A percentile compares a stretch with the other conserved stretches of the same genome.
These are phyloP conservation scores for Eledona agricola DNA, from an alignment of 2,888 invertebrate species.

Conservation along the genomic window DNA sequence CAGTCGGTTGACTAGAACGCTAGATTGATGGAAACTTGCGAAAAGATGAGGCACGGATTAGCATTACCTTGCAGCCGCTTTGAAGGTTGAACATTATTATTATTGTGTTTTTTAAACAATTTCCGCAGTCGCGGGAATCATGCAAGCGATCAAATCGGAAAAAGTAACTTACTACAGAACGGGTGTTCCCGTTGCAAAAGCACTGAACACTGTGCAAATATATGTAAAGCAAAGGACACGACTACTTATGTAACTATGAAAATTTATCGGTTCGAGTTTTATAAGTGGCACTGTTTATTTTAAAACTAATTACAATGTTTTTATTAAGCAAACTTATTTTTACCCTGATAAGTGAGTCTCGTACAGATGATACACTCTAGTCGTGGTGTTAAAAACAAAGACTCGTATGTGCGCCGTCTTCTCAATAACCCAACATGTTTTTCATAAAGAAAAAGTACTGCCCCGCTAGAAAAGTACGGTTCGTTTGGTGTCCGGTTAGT, in stretches of 20 bases:
- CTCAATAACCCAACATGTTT: conserved; percentile 6
- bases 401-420: conserved; percentile 10
- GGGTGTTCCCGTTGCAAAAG: too few species aligned
- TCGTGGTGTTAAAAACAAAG: too few species aligned
- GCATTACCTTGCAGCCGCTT: conserved; percentile 10
- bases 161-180: too few species aligned
- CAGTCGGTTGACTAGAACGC: too few species aligned
- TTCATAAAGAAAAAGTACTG: conserved; percentile 10
- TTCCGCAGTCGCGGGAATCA: conserved; percentile 2
- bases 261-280: conserved; percentile 11
- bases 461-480: conserved; percentile 7
- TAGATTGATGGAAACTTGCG: too few species aligned
- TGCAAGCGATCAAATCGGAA: too few species aligned
- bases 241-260: too few species aligned
- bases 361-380: conserved; percentile 11
- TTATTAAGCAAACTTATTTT: conserved; percentile 23
- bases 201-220: too few species aligned
- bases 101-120: conserved; percentile 18
- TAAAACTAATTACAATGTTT: conserved; percentile 20
- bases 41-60: too few species aligned
- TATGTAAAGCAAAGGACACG: too few species aligned
- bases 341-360: conserved; percentile 15
- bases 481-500: conserved; percentile 1
- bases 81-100: conserved; percentile 16
- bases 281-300: conserved; percentile 16